These are phyloP conservation scores for Ormia ochracea DNA, from an alignment of 2,888 invertebrate species.

Conservation along the genomic window DNA sequence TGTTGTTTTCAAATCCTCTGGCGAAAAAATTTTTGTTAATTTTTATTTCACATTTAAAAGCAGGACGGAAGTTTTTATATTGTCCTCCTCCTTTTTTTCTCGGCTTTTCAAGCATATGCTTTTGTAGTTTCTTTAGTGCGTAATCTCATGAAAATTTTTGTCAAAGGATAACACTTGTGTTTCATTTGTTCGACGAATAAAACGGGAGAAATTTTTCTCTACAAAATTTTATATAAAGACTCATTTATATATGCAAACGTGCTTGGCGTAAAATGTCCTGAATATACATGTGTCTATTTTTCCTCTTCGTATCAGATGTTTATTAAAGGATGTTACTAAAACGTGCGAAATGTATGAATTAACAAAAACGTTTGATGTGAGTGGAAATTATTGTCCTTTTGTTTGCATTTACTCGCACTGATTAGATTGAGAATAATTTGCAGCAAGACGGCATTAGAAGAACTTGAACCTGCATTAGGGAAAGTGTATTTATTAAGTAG, in stretches of 20 bases:
- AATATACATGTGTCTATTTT: slow-evolving; percentile 17
- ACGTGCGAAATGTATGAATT: slow-evolving; percentile 41
- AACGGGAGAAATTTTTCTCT: slow-evolving; percentile 7
- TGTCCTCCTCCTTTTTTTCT: background rate
- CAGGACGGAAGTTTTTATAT: slow-evolving; percentile 45
- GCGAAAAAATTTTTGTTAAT: background rate
- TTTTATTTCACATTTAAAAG: slow-evolving; percentile 25
- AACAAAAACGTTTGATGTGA: slow-evolving; percentile 16
- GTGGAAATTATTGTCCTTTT: slow-evolving; percentile 8
- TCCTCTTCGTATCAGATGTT: slow-evolving; percentile 17
- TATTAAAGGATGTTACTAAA: slow-evolving; percentile 46
- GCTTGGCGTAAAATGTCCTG: slow-evolving; percentile 35
- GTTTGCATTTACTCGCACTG: background rate
- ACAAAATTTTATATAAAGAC: background rate
- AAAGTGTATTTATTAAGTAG: background rate
- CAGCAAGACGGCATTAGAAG: background rate
- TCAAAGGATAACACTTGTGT: slow-evolving; percentile 48
- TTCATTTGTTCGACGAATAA: slow-evolving; percentile 19
- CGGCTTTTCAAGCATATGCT: background rate
- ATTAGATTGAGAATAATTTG: background rate
- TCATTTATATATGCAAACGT: slow-evolving; percentile 18
- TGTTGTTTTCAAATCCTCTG: slow-evolving; percentile 15
- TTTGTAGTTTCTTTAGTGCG: background rate
- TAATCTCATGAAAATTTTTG: slow-evolving; percentile 32
- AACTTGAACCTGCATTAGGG: background rate